Conservation (phyloP, 2,797 vertebrate genomes). For the Micrastur ruficollis region DNA sequence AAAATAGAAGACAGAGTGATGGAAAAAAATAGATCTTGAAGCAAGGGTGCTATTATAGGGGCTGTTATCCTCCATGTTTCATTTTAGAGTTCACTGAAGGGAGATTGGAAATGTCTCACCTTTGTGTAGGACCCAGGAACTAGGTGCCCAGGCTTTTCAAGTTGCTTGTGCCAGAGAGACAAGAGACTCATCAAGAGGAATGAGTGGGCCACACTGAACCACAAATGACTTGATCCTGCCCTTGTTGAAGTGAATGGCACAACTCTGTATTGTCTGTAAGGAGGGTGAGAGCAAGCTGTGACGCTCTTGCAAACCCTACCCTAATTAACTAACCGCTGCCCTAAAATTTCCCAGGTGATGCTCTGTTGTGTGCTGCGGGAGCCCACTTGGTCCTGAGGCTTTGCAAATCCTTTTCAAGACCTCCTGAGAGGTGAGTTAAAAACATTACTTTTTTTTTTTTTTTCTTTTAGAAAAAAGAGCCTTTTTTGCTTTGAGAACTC, state of each 20-base stretch:
- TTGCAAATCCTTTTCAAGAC: background rate
- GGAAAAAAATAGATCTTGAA: background rate
- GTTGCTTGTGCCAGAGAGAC: background rate
- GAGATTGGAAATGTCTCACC: background rate
- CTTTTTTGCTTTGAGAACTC: background rate
- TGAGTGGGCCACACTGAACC: background rate
- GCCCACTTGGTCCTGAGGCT: background rate
- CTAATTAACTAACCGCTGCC: constrained; percentile 10
- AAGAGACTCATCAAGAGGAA: background rate
- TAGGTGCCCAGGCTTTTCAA: background rate
- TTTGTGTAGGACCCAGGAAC: background rate
- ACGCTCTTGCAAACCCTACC: background rate
- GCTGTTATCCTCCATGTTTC: background rate
- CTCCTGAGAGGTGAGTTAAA: background rate
- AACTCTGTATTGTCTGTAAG: background rate
- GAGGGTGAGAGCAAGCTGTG: background rate
- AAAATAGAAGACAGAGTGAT: background rate
- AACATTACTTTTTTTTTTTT: background rate
- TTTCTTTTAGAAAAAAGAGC: no score
- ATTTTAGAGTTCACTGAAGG: background rate
- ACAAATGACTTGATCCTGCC: background rate
- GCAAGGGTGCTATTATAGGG: background rate
- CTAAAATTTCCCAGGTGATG: background rate
- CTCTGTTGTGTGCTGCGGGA: background rate
- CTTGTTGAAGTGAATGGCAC: background rate